A percentile compares a stretch with the other conserved stretches of the same genome.
Evolutionary conservation across 2,113 vertebrate species (phyloP).

Genomic region (Rhea americana): DNA sequence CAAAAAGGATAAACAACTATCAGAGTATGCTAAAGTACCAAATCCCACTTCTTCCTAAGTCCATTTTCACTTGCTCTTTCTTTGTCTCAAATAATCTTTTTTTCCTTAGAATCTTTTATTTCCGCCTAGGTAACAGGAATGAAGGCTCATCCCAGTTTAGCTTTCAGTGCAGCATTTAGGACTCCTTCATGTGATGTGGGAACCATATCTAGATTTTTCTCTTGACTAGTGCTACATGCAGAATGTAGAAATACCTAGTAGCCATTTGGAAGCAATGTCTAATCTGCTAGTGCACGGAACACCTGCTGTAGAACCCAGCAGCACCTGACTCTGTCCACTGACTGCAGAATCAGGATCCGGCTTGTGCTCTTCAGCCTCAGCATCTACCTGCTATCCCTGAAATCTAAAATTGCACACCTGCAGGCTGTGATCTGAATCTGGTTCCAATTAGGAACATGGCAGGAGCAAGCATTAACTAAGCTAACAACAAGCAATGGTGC

Average conservation of each 20-base stretch:
- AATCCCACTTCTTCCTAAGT: background rate
- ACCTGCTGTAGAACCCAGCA: background rate
- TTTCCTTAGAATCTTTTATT: too few relatives aligned
- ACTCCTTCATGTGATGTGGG: background rate
- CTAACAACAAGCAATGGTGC: background rate
- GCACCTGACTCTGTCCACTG: background rate
- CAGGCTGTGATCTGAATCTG: background rate
- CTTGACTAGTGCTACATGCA: background rate
- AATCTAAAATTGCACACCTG: background rate
- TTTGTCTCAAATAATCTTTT: background rate
- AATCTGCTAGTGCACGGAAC: background rate
- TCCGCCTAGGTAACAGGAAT: background rate
- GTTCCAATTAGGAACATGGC: background rate
- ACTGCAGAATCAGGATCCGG: background rate
- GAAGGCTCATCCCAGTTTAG: background rate
- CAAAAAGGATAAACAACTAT: background rate
- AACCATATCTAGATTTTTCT: background rate
- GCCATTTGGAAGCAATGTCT: background rate
- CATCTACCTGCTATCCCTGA: accelerated
- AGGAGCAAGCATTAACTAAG: background rate
- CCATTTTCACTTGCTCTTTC: background rate
- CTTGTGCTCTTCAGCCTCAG: background rate
- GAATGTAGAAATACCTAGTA: background rate
- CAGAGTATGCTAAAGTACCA: background rate
- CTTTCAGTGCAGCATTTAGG: background rate